Base-by-base conservation (phyloP, 2,113 vertebrate genomes). In the Xiphophorus couchianus region DNA sequence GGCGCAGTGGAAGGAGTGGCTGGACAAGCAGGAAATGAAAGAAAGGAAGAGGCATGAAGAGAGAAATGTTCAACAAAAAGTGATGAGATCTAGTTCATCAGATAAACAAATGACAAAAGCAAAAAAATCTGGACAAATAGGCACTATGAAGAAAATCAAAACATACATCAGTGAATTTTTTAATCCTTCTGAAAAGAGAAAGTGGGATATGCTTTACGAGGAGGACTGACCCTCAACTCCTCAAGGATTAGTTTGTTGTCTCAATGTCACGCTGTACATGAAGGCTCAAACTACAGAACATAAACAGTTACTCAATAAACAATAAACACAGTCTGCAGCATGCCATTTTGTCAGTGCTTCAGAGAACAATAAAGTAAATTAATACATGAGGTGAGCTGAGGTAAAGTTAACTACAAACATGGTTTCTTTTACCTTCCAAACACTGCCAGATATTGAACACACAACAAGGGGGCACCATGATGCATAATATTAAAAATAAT, bases 1-100 rank as follows among this genome's bases (percentile, higher is more conserved):
- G 28, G 64, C 1, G 4, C 39, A 82, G 33, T 84, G 76, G 78
- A 11, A 19, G 9, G 76, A 86, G 28, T 78, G 77, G 80, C 1
- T 78, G 66, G 69, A 83, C n/a, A 37, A 62, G 62, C 74, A 76
- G 33, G 72, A 78, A 63, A 63, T 22, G 15, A 77, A 7, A 66
- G 22, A 3, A 35, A 71, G 62, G 15, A 1, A 70, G n/a, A 62
- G 14, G 8, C 27, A 44, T 9, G 33, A 39, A 13, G 13, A 28
- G 13, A 15, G 28, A 29, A 28, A 42, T 10, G 25, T 58, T 58
- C 14, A 28, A 15, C 35, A 14, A 13, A 42, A 2, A 1, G 68
- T 12, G 33, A 1, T 48, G 44, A 17, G 14, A 5, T 5, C 9
- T 17, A 12, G 27, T 27, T 29, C 19, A 13, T 3, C 54, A 71